A percentile compares a stretch with the other conserved stretches of the same genome.
phyloP scores from a whole-genome alignment of 2,113 vertebrate genomes.

The Terrapene triunguis region DNA sequence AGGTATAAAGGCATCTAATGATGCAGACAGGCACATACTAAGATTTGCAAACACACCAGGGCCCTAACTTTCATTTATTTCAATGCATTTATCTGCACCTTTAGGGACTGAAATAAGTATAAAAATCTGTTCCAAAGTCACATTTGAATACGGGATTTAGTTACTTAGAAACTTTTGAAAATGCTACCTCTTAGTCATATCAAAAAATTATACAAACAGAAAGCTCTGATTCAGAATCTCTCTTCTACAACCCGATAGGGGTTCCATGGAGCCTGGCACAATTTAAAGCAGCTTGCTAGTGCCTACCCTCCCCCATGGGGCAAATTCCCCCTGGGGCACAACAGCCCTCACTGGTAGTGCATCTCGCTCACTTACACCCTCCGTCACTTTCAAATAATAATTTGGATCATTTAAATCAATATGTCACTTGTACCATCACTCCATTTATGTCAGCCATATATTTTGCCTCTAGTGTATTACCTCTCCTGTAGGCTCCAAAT shows the following conservation, averaged over 20 bases:
- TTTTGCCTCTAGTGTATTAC: neutral
- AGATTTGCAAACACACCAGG: neutral
- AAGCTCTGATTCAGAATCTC: neutral
- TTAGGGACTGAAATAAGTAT: neutral
- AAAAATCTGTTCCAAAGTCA: neutral
- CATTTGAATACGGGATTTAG: neutral
- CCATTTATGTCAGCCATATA: neutral
- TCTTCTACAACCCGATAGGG: neutral
- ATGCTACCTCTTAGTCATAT: neutral
- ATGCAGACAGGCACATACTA: neutral
- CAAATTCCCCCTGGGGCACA: neutral
- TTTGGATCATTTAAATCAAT: neutral
- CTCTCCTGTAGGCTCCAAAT: neutral
- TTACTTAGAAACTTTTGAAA: neutral
- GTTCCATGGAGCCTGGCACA: neutral
- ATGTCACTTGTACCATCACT: neutral
- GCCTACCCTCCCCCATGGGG: fast-evolving
- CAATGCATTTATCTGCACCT: neutral
- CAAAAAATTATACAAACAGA: neutral
- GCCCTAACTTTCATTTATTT: neutral
- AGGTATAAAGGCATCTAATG: neutral
- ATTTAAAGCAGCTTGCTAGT: neutral
- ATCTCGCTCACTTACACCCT: neutral
- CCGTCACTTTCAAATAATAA: neutral
- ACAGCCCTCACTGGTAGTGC: neutral